These are phyloP conservation scores for Heterotis niloticus DNA, from an alignment of 2,113 vertebrate genomes.

Conservation along the genomic window DNA sequence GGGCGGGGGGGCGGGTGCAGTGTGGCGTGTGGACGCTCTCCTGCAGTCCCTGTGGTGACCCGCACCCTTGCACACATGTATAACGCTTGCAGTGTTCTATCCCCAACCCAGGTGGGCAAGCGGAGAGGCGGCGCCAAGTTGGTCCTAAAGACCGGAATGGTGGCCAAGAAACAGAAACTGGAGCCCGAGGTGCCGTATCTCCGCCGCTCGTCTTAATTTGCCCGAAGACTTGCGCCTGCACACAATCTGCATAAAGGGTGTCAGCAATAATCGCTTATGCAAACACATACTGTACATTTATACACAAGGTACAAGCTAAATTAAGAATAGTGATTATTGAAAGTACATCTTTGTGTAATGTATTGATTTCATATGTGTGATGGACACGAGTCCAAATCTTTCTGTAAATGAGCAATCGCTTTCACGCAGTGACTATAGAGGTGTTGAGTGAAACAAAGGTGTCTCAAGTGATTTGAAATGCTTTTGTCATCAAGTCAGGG, in stretches of 20 bases:
- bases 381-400: too few relatives aligned
- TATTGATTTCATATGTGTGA: too few relatives aligned
- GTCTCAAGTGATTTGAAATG: too few relatives aligned
- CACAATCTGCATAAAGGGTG: not conserved
- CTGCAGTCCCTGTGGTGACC: slow-evolving; percentile 78
- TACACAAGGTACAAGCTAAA: too few relatives aligned
- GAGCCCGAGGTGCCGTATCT: slow-evolving; percentile 72
- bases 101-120: slow-evolving; percentile 95
- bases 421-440: too few relatives aligned
- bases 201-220: not conserved
- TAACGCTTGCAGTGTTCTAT: slow-evolving; percentile 97
- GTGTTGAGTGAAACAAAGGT: too few relatives aligned
- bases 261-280: not conserved
- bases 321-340: too few relatives aligned
- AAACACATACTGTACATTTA: not conserved
- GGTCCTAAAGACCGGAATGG: slow-evolving; percentile 94
- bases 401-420: too few relatives aligned
- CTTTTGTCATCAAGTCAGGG: too few relatives aligned
- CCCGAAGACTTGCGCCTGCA: not conserved
- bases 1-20: slow-evolving; percentile 49
- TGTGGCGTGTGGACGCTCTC: slow-evolving; percentile 63
- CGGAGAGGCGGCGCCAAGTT: slow-evolving; percentile 86
- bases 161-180: slow-evolving; percentile 91
- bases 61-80: slow-evolving; percentile 67
- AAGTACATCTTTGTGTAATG: too few relatives aligned